Conservation (phyloP, 1,140 invertebrate genomes). For the Ephestia elutella region DNA sequence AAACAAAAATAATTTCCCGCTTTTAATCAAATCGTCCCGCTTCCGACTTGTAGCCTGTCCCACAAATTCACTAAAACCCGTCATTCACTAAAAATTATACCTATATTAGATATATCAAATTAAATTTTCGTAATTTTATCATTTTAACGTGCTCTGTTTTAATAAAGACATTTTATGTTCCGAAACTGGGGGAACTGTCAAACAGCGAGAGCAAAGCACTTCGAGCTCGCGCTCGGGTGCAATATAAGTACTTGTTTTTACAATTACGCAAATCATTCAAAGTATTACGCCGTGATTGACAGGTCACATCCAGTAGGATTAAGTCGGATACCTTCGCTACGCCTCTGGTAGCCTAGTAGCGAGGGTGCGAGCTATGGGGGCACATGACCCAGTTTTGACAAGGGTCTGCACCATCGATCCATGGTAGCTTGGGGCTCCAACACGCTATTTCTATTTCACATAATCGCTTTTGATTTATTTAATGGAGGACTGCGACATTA, state of each 20-base stretch:
- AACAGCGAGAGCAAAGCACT: too few species aligned
- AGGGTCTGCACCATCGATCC: slow-evolving; percentile 55
- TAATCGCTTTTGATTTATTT: slow-evolving; percentile 11
- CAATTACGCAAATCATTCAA: background rate
- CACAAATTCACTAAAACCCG: too few species aligned
- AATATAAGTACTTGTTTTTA: background rate
- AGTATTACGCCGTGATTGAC: background rate
- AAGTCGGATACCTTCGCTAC: slow-evolving; percentile 29
- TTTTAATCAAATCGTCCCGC: too few species aligned
- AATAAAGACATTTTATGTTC: too few species aligned
- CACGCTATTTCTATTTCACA: slow-evolving; percentile 11
- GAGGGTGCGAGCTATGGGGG: slow-evolving; percentile 20
- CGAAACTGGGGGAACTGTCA: too few species aligned
- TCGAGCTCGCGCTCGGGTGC: too few species aligned
- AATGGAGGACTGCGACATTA: background rate
- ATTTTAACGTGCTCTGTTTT: too few species aligned
- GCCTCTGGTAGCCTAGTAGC: slow-evolving; percentile 45
- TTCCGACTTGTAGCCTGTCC: too few species aligned
- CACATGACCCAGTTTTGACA: slow-evolving; percentile 10
- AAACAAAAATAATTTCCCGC: too few species aligned
- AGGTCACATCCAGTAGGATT: slow-evolving; percentile 20
- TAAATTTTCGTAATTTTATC: too few species aligned
- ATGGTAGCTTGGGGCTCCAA: slow-evolving; percentile 21
- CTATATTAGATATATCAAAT: too few species aligned
- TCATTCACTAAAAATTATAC: too few species aligned